These are phyloP conservation scores for Calephelis nemesis DNA, from an alignment of 1,140 invertebrate species.

Conservation along the genomic window DNA sequence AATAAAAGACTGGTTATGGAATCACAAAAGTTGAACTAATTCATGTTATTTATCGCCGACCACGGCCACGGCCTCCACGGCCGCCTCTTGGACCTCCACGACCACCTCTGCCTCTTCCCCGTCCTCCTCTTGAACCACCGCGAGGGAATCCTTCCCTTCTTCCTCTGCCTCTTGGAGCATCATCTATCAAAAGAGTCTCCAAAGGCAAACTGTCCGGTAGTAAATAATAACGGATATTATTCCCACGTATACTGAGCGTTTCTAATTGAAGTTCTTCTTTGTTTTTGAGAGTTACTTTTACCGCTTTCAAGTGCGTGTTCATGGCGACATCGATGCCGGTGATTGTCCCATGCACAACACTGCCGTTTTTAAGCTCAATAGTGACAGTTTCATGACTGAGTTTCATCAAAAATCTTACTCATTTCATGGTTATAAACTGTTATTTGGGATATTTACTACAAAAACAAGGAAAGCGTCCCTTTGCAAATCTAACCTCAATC, in stretches of 20 bases:
- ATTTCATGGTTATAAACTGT: constrained; percentile 64
- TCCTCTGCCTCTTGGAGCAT: constrained; percentile 95
- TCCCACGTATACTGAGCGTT: constrained; percentile 96
- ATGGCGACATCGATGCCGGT: constrained; percentile 99
- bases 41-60: constrained; percentile 77
- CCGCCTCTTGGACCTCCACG: constrained; percentile 62
- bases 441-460: constrained; percentile 34
- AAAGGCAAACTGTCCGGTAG: constrained; percentile 96
- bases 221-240: constrained; percentile 99
- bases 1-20: constrained; percentile 19
- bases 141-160: constrained; percentile 90
- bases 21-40: constrained; percentile 44
- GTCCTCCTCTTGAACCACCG: constrained; percentile 78
- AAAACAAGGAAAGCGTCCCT: constrained; percentile 51
- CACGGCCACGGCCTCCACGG: constrained; percentile 72
- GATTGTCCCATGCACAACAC: constrained; percentile 97
- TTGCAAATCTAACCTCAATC: constrained; percentile 58
- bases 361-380: constrained; percentile 99
- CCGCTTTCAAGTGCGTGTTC: constrained; percentile 99
- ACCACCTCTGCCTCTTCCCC: constrained; percentile 70
- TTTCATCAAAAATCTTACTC: constrained; percentile 98
- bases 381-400: constrained; percentile 99
- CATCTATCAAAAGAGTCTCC: constrained; percentile 98
- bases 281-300: constrained; percentile 99
- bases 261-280: constrained; percentile 96